Evolutionary conservation across 2,113 vertebrate species (phyloP).

Genomic region (Ictidomys tridecemlineatus): DNA sequence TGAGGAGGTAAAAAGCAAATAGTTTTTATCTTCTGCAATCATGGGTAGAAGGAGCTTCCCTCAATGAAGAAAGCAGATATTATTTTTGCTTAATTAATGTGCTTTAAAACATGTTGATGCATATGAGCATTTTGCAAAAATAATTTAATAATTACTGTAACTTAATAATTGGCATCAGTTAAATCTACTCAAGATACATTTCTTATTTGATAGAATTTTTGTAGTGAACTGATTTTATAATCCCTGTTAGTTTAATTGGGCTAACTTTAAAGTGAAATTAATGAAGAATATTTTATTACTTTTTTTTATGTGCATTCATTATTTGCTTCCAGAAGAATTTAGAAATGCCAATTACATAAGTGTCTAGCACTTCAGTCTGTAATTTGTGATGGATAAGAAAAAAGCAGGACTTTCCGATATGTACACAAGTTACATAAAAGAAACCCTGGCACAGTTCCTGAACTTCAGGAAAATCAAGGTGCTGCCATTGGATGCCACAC

Average conservation of each 20-base stretch:
- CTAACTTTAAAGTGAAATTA: constrained; percentile 57
- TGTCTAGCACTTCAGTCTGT: constrained; percentile 4
- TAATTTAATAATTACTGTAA: background rate
- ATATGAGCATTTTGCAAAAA: constrained; percentile 5
- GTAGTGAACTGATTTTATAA: background rate
- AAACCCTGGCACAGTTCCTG: background rate
- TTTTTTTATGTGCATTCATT: constrained; percentile 35
- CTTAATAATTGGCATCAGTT: background rate
- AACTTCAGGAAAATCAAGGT: background rate
- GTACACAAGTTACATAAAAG: background rate
- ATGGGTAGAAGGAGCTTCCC: background rate
- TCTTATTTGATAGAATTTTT: constrained; percentile 6
- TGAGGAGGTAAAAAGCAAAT: background rate
- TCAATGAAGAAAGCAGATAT: background rate
- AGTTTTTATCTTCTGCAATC: background rate
- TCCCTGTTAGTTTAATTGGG: constrained; percentile 30
- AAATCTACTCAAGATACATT: background rate
- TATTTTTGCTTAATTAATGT: background rate
- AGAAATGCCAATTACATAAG: constrained; percentile 14
- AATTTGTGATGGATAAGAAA: constrained; percentile 68
- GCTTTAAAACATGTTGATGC: constrained; percentile 3
- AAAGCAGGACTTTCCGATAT: constrained; percentile 34
- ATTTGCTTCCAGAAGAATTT: constrained; percentile 55
- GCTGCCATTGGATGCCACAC: background rate
- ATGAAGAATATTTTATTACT: background rate